Conservation (phyloP, 92 coral and sea anemone genomes). For the Porites evermanni region DNA sequence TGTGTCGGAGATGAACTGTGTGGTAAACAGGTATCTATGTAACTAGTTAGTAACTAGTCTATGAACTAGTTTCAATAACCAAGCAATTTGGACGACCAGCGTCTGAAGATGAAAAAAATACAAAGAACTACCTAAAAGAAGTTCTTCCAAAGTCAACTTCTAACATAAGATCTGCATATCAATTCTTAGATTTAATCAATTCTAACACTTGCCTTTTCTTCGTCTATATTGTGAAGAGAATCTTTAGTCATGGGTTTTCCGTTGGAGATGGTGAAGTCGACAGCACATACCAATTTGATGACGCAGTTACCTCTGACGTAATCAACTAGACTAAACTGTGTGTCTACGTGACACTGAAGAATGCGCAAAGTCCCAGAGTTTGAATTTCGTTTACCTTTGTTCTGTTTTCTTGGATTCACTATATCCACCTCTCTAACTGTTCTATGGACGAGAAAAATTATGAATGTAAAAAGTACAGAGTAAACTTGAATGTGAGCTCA, state of each 20-base stretch:
- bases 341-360: slow-evolving; percentile 83
- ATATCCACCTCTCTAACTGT: slow-evolving; percentile 64
- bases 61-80: too few relatives aligned
- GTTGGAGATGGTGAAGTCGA: slow-evolving; percentile 94
- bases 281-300: slow-evolving; percentile 83
- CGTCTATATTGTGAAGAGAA: slow-evolving; percentile 76
- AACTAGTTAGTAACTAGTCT: too few relatives aligned
- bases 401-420: slow-evolving; percentile 68
- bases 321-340: slow-evolving; percentile 87
- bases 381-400: slow-evolving; percentile 66
- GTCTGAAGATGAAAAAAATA: too few relatives aligned
- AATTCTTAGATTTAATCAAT: too few relatives aligned
- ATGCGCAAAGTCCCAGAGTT: slow-evolving; percentile 82
- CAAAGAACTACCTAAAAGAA: too few relatives aligned
- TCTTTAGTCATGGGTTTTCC: slow-evolving; percentile 77
- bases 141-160: too few relatives aligned
- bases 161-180: too few relatives aligned
- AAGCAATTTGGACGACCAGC: too few relatives aligned
- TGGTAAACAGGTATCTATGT: too few relatives aligned
- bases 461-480: not conserved
- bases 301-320: slow-evolving; percentile 89
- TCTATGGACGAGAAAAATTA: slow-evolving; percentile 39
- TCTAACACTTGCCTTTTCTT: slow-evolving; percentile 66
- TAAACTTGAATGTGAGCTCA: not conserved
- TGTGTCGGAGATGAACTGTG: too few relatives aligned